A percentile compares a stretch with the other conserved stretches of the same genome.
phyloP scores from a whole-genome alignment of 2,888 invertebrate genomes.

The Lampropteryx suffumata region DNA sequence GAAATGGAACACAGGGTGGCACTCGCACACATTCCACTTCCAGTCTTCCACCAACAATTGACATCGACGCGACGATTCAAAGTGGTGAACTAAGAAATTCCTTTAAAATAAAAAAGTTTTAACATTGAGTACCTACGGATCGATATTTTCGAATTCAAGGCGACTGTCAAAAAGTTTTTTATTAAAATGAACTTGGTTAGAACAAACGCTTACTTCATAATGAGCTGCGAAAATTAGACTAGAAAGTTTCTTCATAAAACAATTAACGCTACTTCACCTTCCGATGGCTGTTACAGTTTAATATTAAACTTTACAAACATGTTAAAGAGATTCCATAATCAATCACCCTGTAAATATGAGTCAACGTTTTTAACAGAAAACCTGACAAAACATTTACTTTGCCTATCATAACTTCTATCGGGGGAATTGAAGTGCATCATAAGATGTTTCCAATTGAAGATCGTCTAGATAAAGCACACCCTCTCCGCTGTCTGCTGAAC shows the following conservation, averaged over 20 bases:
- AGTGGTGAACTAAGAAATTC: slow-evolving; percentile 7
- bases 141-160: slow-evolving; percentile 10
- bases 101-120: slow-evolving; percentile 6
- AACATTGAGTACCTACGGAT: slow-evolving; percentile 1
- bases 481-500: slow-evolving; percentile 34
- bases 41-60: slow-evolving; percentile 16
- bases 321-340: neutral
- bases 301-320: slow-evolving; percentile 3
- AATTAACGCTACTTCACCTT: slow-evolving; percentile 18
- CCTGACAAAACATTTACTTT: slow-evolving; percentile 25
- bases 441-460: slow-evolving; percentile 44
- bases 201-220: slow-evolving; percentile 18
- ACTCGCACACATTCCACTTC: slow-evolving; percentile 33
- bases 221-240: slow-evolving; percentile 15
- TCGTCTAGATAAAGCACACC: slow-evolving; percentile 55
- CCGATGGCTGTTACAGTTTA: slow-evolving; percentile 5
- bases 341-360: slow-evolving; percentile 1
- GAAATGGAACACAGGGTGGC: slow-evolving; percentile 35
- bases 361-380: slow-evolving; percentile 8
- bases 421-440: slow-evolving; percentile 30
- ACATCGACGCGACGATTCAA: slow-evolving; percentile 11
- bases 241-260: slow-evolving; percentile 18
- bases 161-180: slow-evolving; percentile 11
- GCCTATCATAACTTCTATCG: slow-evolving; percentile 30
- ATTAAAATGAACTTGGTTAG: slow-evolving; percentile 12